phyloP scores from a whole-genome alignment of 2,888 invertebrate species.

The Drosophila sordidula region DNA sequence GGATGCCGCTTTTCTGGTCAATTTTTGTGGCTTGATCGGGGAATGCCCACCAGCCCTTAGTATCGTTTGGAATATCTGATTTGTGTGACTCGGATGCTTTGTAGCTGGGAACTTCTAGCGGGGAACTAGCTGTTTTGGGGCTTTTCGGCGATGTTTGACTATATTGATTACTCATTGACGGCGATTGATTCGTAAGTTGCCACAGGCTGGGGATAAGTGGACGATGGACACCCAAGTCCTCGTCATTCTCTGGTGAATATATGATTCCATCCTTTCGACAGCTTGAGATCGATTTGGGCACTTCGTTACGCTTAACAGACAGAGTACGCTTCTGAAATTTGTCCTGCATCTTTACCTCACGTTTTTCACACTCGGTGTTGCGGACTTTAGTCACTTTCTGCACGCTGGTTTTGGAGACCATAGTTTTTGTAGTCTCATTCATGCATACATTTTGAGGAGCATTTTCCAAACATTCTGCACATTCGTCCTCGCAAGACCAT shows the following conservation, averaged over 20 bases:
- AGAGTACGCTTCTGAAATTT: not conserved
- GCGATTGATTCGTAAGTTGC: not conserved
- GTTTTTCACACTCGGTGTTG: not conserved
- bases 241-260: no score
- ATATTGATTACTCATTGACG: slow-evolving; percentile 1
- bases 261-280: not conserved
- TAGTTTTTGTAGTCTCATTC: not conserved
- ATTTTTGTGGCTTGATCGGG: not conserved
- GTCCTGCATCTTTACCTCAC: not conserved
- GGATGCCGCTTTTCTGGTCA: not conserved
- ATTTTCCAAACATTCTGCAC: no score
- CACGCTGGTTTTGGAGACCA: rapidly evolving
- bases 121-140: no score
- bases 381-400: not conserved
- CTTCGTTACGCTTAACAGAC: not conserved
- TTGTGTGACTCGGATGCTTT: not conserved
- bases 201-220: not conserved
- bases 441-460: no score
- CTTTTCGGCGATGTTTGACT: not conserved
- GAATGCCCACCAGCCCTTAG: not conserved
- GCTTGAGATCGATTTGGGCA: no score
- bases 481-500: no score
- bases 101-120: no score
- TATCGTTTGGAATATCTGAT: not conserved
- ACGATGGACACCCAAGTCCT: not conserved